Percentiles rank a stretch among this genome's conserved stretches.
Evolutionary conservation across 2,888 invertebrate species (phyloP).

Genomic region (Dendrolimus pini): DNA sequence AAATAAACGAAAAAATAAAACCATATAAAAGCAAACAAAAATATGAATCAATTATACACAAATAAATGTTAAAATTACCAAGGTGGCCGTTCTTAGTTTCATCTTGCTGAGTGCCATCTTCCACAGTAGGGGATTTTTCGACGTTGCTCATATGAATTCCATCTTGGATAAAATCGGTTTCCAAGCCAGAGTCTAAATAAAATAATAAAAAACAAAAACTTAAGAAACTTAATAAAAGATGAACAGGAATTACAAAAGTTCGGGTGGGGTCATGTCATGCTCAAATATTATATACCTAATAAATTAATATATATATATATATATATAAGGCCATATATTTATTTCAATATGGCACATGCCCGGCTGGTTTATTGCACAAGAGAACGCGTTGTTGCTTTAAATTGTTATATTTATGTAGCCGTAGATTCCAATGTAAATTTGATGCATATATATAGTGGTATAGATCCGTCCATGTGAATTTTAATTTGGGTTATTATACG

Average conservation of each 20-base stretch:
- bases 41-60: slow-evolving; percentile 12
- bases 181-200: slow-evolving; percentile 79
- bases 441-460: neutral
- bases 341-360: no score
- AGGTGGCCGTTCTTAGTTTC: slow-evolving; percentile 71
- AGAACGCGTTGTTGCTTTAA: neutral
- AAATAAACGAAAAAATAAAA: slow-evolving; percentile 21
- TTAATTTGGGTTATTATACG: neutral
- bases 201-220: slow-evolving; percentile 31
- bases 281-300: no score
- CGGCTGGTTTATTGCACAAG: neutral
- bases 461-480: neutral
- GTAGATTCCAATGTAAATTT: neutral
- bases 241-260: slow-evolving; percentile 13
- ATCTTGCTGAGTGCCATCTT: slow-evolving; percentile 64
- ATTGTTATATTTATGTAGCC: neutral
- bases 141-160: slow-evolving; percentile 61
- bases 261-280: no score
- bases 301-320: no score
- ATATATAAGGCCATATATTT: no score
- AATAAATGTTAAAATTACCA: slow-evolving; percentile 56
- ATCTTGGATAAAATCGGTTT: slow-evolving; percentile 79
- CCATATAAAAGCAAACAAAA: slow-evolving; percentile 13
- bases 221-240: slow-evolving; percentile 23
- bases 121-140: slow-evolving; percentile 61